Evolutionary conservation across 1,140 invertebrate species (phyloP), one percentile per base, ranked within the genome.

Genomic region (Pinna nobilis): DNA sequence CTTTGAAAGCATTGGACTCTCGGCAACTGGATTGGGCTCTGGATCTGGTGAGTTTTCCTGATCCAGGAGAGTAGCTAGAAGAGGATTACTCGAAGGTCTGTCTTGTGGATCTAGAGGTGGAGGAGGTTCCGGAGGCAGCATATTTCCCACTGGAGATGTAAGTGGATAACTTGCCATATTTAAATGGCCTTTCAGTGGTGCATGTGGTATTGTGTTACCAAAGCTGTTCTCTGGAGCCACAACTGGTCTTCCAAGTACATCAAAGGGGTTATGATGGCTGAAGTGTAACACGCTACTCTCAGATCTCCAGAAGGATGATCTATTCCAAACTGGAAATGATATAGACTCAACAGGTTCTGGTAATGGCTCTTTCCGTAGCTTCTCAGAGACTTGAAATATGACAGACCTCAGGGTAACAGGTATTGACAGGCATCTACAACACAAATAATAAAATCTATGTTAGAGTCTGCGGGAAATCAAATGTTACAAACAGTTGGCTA

Each of bases 331-430:
- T 2, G 18, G 18, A n/a, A n/a, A n/a, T n/a, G n/a, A n/a, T n/a
- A n/a, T n/a, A n/a, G n/a, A n/a, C n/a, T n/a, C n/a, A 6, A 65
- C 60, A 39, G 79, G 77, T 41, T 79, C 75, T 23, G 77, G 81
- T 1, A 76, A 44, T 5, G 67, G 66, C 30, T 78, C 66, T 20
- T 81, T 83, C 33, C 80, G 70, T 23, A 88, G 76, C 53, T 86
- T 78, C 39, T 70, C 77, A 9, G 74, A 82, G n/a, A 87, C 89
- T 72, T 92, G 92, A 71, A 92, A 91, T 6, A 95, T 91, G 7
- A 96, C 88, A 3, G 93, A 92, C 74, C 94, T 91, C 90, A 95
- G 92, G 3, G 96, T 96, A 23, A 98, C 91, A 3, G 97, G 97
- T 85, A 98, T 96, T 18, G 96, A 98, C 73, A 97, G 91, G 78